These are phyloP conservation scores for Epistrophe eligans DNA, from an alignment of 2,888 invertebrate species.

Conservation along the genomic window DNA sequence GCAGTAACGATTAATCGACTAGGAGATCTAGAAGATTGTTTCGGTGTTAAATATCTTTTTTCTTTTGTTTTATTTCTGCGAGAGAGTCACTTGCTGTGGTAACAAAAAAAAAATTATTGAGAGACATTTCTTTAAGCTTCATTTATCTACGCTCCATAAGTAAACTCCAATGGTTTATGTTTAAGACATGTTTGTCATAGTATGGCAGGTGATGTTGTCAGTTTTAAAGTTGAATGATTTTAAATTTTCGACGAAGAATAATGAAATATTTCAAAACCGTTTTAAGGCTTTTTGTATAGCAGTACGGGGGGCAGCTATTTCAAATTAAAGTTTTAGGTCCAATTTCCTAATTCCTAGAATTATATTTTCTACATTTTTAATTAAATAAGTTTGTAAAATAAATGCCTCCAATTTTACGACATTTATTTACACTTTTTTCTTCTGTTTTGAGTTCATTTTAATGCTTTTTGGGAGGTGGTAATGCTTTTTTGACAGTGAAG, in stretches of 20 bases:
- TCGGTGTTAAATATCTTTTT: constrained; percentile 78
- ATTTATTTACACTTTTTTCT: too few species aligned
- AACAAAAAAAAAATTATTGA: neutral
- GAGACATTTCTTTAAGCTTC: constrained; percentile 35
- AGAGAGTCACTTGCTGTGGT: constrained; percentile 20
- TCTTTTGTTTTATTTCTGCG: constrained; percentile 11
- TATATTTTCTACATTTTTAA: too few species aligned
- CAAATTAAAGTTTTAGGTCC: too few species aligned
- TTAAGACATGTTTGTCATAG: constrained; percentile 3
- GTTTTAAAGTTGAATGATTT: neutral
- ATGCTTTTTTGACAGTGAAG: too few species aligned
- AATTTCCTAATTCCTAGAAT: too few species aligned
- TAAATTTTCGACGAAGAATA: neutral
- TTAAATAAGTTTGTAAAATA: too few species aligned
- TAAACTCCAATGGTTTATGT: neutral
- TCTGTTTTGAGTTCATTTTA: too few species aligned
- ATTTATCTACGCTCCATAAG: neutral
- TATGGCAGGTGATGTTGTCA: neutral
- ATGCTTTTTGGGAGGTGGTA: too few species aligned
- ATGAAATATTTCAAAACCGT: neutral
- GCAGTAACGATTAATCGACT: constrained; percentile 78
- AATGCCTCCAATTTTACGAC: too few species aligned
- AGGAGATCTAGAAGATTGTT: constrained; percentile 77
- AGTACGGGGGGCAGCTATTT: too few species aligned
- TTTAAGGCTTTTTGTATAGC: too few species aligned